Conservation (phyloP, 2,797 vertebrate species). For the Alcedo atthis region DNA sequence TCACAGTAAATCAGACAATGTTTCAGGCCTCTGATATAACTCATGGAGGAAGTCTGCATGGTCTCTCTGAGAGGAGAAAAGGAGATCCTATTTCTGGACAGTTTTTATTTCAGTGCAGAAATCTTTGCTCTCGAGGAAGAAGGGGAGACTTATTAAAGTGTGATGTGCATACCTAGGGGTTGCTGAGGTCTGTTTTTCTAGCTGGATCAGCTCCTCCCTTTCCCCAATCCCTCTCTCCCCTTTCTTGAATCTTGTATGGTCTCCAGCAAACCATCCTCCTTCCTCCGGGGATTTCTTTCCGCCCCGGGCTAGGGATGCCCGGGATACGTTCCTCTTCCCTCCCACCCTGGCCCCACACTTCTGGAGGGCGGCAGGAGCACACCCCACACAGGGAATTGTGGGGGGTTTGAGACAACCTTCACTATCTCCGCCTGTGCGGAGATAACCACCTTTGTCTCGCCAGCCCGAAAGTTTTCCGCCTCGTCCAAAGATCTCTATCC, state of each 20-base stretch:
- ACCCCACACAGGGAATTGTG: not conserved
- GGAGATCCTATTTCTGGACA: not conserved
- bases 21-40: slow-evolving; percentile 10
- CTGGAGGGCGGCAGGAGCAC: not conserved
- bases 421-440: not conserved
- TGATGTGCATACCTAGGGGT: not conserved
- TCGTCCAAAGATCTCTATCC: not conserved
- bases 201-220: not conserved
- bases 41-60: not conserved
- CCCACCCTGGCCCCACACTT: not conserved
- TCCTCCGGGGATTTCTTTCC: not conserved
- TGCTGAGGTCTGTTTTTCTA: not conserved
- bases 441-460: slow-evolving; percentile 1
- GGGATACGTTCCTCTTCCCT: not conserved
- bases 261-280: not conserved
- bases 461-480: not conserved
- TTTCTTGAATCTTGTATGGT: not conserved
- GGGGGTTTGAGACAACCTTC: not conserved
- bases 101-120: not conserved
- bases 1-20: slow-evolving; percentile 25
- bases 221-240: not conserved
- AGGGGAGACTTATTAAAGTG: not conserved
- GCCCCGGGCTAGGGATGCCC: not conserved
- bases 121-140: not conserved
- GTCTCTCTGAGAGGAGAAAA: not conserved